Evolutionary conservation across 2,888 invertebrate species (phyloP), one percentile per base, ranked within the genome.

Genomic region (Cantharis lateralis): DNA sequence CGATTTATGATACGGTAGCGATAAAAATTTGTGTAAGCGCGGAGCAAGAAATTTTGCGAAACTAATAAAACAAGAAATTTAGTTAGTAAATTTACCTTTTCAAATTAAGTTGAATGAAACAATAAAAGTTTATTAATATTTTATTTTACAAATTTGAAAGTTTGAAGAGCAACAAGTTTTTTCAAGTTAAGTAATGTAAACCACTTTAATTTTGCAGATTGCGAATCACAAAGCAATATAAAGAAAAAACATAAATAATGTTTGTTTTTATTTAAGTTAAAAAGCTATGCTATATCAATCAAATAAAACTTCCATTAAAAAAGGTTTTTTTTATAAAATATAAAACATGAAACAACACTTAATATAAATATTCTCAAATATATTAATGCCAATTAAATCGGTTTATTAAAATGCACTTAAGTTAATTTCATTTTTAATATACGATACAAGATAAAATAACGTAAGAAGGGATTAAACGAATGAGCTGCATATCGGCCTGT

Each of bases 281-380:
- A 71, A 71, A 48, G 11, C 66, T 62, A 66, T 20, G 15, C 48
- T 66, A 72, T 73, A 73, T 73, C 73, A 68, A 61, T 74, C 63
- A 68, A 64, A 68, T 63, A 68, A 76, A 76, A 69, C 48, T 72
- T 28, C 71, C 72, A 76, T 72, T 77, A 73, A 74, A 71, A 48
- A 48, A n/a, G 32, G 72, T 28, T 74, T 64, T 62, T 20, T 68
- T 74, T 71, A 77, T 62, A 68, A 74, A 77, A 77, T 71, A 77
- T 26, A 63, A 71, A 75, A 71, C 77, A 77, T 64, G 69, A 71
- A 77, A 74, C 72, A 74, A 77, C 77, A 77, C 77, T 74, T 70
- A 74, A 72, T 71, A 74, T 74, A 75, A 77, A 77, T 77, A 77
- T 66, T 69, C 61, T 61, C 66, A 72, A 63, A 75, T 75, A 64